These are phyloP conservation scores for Pseudachorutes palmiensis DNA, from an alignment of 1,140 invertebrate species.

Conservation along the genomic window DNA sequence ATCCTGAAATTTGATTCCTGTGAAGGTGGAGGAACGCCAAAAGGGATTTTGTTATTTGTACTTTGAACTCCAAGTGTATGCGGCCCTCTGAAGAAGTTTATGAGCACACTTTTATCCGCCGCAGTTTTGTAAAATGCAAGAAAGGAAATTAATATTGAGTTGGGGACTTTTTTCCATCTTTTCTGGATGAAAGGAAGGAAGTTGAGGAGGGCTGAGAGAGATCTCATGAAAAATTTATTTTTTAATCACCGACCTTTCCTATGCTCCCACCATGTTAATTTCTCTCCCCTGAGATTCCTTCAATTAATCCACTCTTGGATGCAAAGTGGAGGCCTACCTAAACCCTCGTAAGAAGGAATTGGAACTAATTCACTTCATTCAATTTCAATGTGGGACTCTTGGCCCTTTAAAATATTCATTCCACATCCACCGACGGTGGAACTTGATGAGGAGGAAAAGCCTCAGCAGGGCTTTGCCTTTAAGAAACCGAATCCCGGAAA, in stretches of 20 bases:
- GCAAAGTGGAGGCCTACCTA: conserved; percentile 19
- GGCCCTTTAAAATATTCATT: not conserved
- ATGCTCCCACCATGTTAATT: conserved; percentile 28
- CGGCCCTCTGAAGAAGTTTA: too few species aligned
- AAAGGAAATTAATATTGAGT: too few species aligned
- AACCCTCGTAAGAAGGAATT: not conserved
- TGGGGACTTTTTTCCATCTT: too few species aligned
- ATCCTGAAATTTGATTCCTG: too few species aligned
- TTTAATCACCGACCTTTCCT: conserved; percentile 38
- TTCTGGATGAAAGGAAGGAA: conserved; percentile 17
- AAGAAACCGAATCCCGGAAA: not conserved
- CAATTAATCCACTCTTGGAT: conserved; percentile 32
- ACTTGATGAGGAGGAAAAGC: not conserved
- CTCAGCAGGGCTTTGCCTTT: not conserved
- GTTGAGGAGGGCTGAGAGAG: not conserved
- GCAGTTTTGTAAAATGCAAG: too few species aligned
- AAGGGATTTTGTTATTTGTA: too few species aligned
- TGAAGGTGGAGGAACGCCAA: too few species aligned
- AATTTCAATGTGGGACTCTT: not conserved
- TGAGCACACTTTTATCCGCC: too few species aligned
- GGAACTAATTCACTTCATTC: conserved; percentile 6
- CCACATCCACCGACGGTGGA: not conserved
- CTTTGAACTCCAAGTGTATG: too few species aligned
- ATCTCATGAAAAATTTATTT: conserved; percentile 38
- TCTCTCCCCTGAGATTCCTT: conserved; percentile 25